These are phyloP conservation scores for Leptothorax acervorum DNA, from an alignment of 2,888 invertebrate genomes.

Conservation along the genomic window DNA sequence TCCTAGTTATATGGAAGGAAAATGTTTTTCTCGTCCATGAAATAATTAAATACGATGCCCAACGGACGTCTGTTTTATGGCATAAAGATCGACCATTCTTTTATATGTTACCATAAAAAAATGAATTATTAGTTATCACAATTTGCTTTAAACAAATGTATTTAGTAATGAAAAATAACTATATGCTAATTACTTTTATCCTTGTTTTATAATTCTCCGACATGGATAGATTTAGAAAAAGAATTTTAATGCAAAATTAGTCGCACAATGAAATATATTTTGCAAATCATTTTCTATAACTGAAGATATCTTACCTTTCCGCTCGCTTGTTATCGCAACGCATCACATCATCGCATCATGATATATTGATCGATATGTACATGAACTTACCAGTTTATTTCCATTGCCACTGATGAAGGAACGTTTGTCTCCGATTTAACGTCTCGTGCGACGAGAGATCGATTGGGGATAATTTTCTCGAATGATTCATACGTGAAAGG, in stretches of 20 bases:
- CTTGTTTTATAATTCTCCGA: background rate
- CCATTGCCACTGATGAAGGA: conserved; percentile 44
- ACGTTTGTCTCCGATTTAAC: conserved; percentile 51
- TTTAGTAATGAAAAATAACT: background rate
- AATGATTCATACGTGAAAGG: conserved; percentile 24
- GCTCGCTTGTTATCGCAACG: conserved; percentile 34
- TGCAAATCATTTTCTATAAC: conserved; percentile 30
- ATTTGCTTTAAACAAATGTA: background rate
- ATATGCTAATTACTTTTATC: background rate
- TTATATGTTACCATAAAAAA: background rate
- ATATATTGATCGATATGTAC: conserved; percentile 64
- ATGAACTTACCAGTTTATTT: conserved; percentile 62
- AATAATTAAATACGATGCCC: conserved; percentile 26
- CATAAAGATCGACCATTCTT: background rate
- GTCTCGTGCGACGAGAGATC: conserved; percentile 49
- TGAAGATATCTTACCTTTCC: conserved; percentile 47
- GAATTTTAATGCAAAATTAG: conserved; percentile 11
- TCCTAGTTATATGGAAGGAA: background rate
- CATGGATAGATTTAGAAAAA: background rate
- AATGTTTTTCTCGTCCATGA: background rate
- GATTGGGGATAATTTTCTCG: conserved; percentile 37
- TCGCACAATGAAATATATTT: background rate
- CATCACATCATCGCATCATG: conserved; percentile 57
- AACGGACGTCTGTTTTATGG: background rate
- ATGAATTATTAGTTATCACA: background rate